Evolutionary conservation across 1,140 invertebrate species (phyloP), one percentile per base, ranked within the genome.

Genomic region (Drosophila sechellia): DNA sequence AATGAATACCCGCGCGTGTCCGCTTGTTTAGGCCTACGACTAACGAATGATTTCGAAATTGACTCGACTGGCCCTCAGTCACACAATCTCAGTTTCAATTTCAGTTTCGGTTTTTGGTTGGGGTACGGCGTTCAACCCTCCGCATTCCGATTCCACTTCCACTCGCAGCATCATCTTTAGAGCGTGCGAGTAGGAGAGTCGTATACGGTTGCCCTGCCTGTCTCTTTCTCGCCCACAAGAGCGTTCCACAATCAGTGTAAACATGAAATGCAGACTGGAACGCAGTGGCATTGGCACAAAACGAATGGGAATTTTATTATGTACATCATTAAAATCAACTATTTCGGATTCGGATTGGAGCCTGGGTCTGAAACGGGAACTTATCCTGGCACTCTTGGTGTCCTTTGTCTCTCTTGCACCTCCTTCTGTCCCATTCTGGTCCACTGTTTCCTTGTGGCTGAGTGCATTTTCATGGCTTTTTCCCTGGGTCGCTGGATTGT

Each of bases 281-380:
- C 89, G 71, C 79, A 89, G 73, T 86, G 89, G 89, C 85, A 91
- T 86, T 90, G 90, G 90, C 71, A 91, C 90, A 90, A 91, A 91
- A 91, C 90, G 90, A 91, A 91, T 91, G 86, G 90, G 90, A 91
- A 90, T 91, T 91, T 91, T 91, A 91, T 91, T 91, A 91, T 91
- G 90, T 91, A 91, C 90, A 91, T 91, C 90, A 91, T 91, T 91
- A 91, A 91, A 91, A 90, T 91, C 77, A 87, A 91, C 90, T 91
- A 91, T 91, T 90, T 83, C 84, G 89, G 84, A 90, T 89, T 90
- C 71, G 89, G 84, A 90, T 87, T 89, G 89, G 83, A 89, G 87
- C 83, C 79, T 75, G 72, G 74, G 74, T 77, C 81, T 81, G 66
- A 71, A 64, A 48, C 73, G 49, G 43, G 71, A 79, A 77, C 79